A percentile compares a stretch with the other conserved stretches of the same genome.
Evolutionary conservation across 2,797 vertebrate genomes (phyloP).

Genomic region (Sarcoramphus papa): DNA sequence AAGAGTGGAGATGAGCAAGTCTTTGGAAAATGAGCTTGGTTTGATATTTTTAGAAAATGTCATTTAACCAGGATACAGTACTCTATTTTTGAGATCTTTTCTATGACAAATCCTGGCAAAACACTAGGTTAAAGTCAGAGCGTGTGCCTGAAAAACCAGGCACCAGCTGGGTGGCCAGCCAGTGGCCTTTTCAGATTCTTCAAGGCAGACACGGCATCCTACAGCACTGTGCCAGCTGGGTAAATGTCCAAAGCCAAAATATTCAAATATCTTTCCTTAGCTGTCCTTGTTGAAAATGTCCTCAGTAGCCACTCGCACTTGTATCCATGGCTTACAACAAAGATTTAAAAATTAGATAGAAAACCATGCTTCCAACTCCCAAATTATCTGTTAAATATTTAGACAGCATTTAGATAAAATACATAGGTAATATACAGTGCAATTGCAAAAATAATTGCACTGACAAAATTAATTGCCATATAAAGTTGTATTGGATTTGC

Average conservation of each 20-base stretch:
- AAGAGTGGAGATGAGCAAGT: not conserved
- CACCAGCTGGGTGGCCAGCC: not conserved
- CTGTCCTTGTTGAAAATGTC: not conserved
- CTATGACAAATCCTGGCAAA: not conserved
- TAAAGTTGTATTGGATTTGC: not conserved
- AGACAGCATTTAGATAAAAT: not conserved
- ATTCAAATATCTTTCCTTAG: not conserved
- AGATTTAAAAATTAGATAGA: not conserved
- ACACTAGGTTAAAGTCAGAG: not conserved
- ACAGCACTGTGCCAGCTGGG: not conserved
- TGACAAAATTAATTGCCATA: not conserved
- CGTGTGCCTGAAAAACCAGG: not conserved
- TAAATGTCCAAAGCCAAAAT: not conserved
- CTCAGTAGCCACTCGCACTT: not conserved
- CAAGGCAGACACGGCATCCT: not conserved
- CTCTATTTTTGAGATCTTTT: not conserved
- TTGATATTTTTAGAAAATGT: not conserved
- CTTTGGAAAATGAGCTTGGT: not conserved
- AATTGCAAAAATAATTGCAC: not conserved
- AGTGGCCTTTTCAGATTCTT: not conserved
- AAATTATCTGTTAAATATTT: not conserved
- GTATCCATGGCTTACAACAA: not conserved
- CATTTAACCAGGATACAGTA: not conserved
- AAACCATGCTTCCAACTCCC: not conserved
- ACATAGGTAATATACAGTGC: not conserved